Percentiles rank a stretch among this genome's conserved stretches.
phyloP scores from a whole-genome alignment of 2,113 vertebrate genomes.

The Thunnus maccoyii region DNA sequence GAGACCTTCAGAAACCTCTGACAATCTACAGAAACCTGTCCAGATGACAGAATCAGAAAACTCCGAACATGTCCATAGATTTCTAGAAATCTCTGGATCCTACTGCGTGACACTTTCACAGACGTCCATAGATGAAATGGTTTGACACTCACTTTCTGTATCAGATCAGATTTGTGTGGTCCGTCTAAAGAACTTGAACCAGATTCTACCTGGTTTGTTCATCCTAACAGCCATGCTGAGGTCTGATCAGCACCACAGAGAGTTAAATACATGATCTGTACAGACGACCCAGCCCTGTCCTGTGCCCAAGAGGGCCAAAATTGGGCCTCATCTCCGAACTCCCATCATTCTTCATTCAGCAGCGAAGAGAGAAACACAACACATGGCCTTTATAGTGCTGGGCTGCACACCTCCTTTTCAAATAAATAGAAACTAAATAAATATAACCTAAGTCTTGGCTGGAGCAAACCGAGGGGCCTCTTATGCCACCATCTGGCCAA shows the following conservation, averaged over 20 bases:
- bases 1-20: not conserved
- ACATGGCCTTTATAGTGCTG: conserved; percentile 41
- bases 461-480: conserved; percentile 27
- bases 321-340: conserved; percentile 12
- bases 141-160: too few species aligned
- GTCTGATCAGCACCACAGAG: not conserved
- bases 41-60: too few species aligned
- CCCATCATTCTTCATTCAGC: conserved; percentile 50
- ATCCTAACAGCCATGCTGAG: not conserved
- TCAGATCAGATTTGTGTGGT: not conserved
- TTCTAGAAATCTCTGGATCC: not conserved
- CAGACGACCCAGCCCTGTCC: not conserved
- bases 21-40: not conserved
- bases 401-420: conserved; percentile 39
- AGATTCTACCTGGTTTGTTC: not conserved
- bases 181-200: not conserved
- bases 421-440: conserved; percentile 59
- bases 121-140: too few species aligned
- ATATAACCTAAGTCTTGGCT: conserved; percentile 33
- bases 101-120: not conserved
- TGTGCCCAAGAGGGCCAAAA: not conserved
- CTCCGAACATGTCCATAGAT: not conserved
- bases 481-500: conserved; percentile 48
- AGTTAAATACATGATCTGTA: not conserved
- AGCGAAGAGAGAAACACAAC: conserved; percentile 37